Conservation (phyloP, 2,113 vertebrate species). For the Elgaria multicarinata region DNA sequence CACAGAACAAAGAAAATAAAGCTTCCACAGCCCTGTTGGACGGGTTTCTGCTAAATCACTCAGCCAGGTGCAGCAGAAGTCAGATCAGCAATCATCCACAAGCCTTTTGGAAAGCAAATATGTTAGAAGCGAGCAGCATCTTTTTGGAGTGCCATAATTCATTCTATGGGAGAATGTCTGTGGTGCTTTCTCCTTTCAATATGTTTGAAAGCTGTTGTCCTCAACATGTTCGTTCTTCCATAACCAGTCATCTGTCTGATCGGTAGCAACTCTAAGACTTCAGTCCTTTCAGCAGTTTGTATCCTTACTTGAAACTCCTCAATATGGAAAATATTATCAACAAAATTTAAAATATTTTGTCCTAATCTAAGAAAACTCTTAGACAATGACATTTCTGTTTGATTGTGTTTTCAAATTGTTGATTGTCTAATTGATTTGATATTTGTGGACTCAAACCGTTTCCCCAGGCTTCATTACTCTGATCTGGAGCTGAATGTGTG, state of each 20-base stretch:
- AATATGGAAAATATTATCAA: neutral
- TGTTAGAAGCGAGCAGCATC: slow-evolving; percentile 39
- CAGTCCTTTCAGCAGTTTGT: neutral
- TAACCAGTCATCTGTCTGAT: neutral
- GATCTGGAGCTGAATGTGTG: neutral
- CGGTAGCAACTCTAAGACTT: neutral
- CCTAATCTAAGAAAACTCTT: neutral
- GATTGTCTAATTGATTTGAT: neutral
- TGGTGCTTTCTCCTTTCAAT: neutral
- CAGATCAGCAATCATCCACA: slow-evolving; percentile 43
- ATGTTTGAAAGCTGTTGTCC: slow-evolving; percentile 15
- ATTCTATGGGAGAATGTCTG: neutral
- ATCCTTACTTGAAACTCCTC: neutral
- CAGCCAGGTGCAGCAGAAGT: slow-evolving; percentile 71
- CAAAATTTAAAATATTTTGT: neutral
- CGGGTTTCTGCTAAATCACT: slow-evolving; percentile 61
- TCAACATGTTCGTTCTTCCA: slow-evolving; percentile 26
- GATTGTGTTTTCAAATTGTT: neutral
- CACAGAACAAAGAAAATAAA: slow-evolving; percentile 72
- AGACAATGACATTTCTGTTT: neutral
- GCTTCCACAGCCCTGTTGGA: slow-evolving; percentile 47
- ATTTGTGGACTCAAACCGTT: neutral
- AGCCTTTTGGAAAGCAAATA: slow-evolving; percentile 34
- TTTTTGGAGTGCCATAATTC: slow-evolving; percentile 30
- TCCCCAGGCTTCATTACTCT: neutral